Evolutionary conservation across 2,797 vertebrate genomes (phyloP).

Genomic region (Natrix natrix): DNA sequence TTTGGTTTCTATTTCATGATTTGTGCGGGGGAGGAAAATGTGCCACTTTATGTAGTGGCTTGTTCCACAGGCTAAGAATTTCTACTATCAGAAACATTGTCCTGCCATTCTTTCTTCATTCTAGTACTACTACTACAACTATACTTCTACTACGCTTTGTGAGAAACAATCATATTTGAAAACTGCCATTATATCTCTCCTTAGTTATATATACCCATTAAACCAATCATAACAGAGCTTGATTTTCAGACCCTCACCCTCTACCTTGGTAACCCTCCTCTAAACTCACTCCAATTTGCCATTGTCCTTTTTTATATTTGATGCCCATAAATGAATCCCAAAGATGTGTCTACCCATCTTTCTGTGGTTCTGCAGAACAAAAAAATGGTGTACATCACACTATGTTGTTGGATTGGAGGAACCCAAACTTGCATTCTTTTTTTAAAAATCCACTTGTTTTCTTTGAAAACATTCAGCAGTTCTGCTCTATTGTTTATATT

Average conservation of each 20-base stretch:
- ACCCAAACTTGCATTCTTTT: background rate
- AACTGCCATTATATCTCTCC: background rate
- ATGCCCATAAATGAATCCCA: background rate
- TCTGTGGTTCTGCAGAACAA: background rate
- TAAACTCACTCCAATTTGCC: background rate
- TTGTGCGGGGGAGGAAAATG: background rate
- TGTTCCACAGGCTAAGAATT: background rate
- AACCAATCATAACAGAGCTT: background rate
- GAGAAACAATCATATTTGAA: background rate
- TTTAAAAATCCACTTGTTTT: background rate
- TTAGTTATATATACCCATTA: background rate
- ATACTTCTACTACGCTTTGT: background rate
- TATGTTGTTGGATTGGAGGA: background rate
- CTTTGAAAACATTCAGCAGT: constrained; percentile 11
- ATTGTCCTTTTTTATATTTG: background rate
- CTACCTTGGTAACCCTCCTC: background rate
- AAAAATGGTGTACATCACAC: background rate
- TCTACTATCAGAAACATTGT: background rate
- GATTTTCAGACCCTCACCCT: background rate
- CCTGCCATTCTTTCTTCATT: background rate
- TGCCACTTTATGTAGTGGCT: background rate
- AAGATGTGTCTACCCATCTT: background rate
- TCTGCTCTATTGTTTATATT: background rate
- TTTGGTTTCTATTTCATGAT: background rate
- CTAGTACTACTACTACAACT: background rate